phyloP scores from a whole-genome alignment of 2,113 vertebrate species.

The Acrocephalus arundinaceus region DNA sequence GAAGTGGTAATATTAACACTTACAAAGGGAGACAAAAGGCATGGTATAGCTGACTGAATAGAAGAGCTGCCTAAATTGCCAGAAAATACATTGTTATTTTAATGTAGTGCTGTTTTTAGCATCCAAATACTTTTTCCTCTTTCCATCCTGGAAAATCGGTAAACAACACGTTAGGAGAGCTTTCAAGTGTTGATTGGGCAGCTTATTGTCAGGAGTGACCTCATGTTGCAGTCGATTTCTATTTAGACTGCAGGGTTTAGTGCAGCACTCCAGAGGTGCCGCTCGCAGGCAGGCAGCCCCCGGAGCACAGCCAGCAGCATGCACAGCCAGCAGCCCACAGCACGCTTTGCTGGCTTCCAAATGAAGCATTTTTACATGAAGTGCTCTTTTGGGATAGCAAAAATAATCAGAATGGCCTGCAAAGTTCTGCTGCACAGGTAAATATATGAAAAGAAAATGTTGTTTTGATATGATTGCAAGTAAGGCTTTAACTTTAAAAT shows the following conservation, averaged over 20 bases:
- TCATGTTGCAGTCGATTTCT: conserved; percentile 73
- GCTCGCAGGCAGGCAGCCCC: conserved; percentile 55
- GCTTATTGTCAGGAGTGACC: conserved; percentile 72
- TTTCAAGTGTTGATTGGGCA: conserved; percentile 69
- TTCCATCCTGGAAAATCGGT: not conserved
- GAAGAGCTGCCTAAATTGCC: not conserved
- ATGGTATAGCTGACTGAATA: not conserved
- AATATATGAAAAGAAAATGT: not conserved
- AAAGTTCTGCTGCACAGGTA: conserved; percentile 90
- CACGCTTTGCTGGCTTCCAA: conserved; percentile 25
- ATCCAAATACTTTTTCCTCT: not conserved
- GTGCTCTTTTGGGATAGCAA: conserved; percentile 79
- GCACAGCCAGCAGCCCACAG: conserved; percentile 62
- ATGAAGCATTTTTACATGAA: conserved; percentile 75
- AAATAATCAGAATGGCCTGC: conserved; percentile 82
- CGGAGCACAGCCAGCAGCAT: conserved; percentile 72
- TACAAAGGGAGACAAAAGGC: not conserved
- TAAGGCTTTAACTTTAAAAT: not conserved
- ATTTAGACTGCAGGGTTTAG: conserved; percentile 80
- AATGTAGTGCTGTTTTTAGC: not conserved
- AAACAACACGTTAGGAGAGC: conserved; percentile 17
- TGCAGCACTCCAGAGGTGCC: conserved; percentile 81
- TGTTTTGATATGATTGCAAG: not conserved
- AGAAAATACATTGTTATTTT: not conserved
- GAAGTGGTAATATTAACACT: not conserved